phyloP scores from a whole-genome alignment of 1,140 invertebrate genomes.

The Holcopasites calliopsidis region DNA sequence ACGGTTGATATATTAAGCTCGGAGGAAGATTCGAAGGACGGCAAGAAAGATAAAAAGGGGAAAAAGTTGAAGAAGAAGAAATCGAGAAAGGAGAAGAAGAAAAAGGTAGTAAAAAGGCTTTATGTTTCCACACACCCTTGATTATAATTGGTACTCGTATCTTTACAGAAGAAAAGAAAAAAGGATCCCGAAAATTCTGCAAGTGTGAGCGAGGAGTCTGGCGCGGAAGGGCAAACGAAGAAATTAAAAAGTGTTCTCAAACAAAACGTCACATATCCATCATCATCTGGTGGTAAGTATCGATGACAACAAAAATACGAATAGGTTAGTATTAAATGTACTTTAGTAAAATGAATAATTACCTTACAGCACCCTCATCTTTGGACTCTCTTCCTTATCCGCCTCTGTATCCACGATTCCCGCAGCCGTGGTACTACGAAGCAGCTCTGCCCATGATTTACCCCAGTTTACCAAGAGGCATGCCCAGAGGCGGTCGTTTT shows the following conservation, averaged over 20 bases:
- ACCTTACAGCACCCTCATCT: slow-evolving; percentile 1
- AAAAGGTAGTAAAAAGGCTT: slow-evolving; percentile 61
- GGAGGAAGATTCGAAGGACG: slow-evolving; percentile 66
- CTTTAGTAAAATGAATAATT: background rate
- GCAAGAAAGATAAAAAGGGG: slow-evolving; percentile 70
- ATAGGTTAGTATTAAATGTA: background rate
- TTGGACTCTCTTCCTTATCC: slow-evolving; percentile 40
- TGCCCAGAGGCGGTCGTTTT: slow-evolving; percentile 55
- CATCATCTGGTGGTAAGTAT: slow-evolving; percentile 61
- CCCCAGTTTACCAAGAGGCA: slow-evolving; percentile 59
- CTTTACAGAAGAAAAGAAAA: slow-evolving; percentile 70
- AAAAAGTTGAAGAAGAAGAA: slow-evolving; percentile 72
- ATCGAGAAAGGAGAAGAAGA: slow-evolving; percentile 72
- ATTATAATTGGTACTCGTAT: background rate
- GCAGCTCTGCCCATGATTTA: slow-evolving; percentile 68
- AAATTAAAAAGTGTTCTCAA: slow-evolving; percentile 70
- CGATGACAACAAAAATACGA: background rate
- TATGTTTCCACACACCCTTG: background rate
- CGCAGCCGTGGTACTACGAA: slow-evolving; percentile 75
- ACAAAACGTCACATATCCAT: slow-evolving; percentile 47
- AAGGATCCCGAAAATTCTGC: slow-evolving; percentile 58
- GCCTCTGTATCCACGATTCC: slow-evolving; percentile 69
- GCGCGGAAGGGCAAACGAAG: slow-evolving; percentile 64
- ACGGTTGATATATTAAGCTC: slow-evolving; percentile 52
- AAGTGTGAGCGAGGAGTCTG: slow-evolving; percentile 60